These are phyloP conservation scores for Zhuqinia jingwanae DNA, from an alignment of 2,888 invertebrate genomes.

Conservation along the genomic window DNA sequence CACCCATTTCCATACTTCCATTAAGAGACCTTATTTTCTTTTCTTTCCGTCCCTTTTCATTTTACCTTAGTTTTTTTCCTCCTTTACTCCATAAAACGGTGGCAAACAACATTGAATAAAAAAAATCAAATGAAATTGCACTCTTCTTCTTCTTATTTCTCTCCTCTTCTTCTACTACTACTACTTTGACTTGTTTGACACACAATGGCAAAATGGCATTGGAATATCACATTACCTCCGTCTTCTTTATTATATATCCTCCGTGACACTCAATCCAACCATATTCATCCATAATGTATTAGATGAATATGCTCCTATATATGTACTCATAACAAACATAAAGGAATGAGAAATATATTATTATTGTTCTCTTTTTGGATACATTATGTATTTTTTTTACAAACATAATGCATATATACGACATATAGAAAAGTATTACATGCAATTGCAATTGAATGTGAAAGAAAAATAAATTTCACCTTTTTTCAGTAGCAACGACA, in stretches of 20 bases:
- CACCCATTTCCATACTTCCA: constrained; percentile 41
- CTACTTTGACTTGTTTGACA: not conserved
- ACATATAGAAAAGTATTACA: constrained; percentile 2
- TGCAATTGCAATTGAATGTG: constrained; percentile 21
- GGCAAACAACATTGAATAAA: constrained; percentile 25
- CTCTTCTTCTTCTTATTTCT: constrained; percentile 23
- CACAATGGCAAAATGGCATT: constrained; percentile 10
- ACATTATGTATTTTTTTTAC: not conserved
- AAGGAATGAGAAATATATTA: not conserved
- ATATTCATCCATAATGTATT: constrained; percentile 40
- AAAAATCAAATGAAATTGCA: constrained; percentile 14
- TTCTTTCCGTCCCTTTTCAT: not conserved
- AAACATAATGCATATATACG: not conserved
- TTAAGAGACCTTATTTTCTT: constrained; percentile 18
- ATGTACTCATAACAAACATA: no score
- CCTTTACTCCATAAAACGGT: not conserved
- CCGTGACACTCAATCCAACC: not conserved
- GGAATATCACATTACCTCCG: constrained; percentile 36
- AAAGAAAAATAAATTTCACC: not conserved
- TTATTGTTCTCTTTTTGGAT: not conserved
- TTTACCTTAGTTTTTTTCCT: no score
- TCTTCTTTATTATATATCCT: not conserved
- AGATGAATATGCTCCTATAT: not conserved
- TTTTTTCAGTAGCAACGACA: not conserved
- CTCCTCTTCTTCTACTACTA: no score